Conservation (phyloP, 1,140 invertebrate species). For the Zaprionus camerounensis region DNA sequence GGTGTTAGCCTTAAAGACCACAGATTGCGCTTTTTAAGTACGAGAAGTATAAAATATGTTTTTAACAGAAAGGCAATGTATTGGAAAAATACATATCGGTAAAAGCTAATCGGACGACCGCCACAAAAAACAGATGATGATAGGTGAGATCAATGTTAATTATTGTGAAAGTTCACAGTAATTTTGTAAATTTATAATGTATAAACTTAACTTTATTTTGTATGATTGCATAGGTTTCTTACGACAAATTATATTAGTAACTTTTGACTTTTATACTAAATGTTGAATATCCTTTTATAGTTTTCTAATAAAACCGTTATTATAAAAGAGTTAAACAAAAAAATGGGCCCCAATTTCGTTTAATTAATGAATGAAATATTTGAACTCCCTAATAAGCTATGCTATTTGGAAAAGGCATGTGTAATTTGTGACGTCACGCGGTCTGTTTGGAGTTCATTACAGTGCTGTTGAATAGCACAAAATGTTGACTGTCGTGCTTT, state of each 20-base stretch:
- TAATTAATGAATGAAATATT: not conserved
- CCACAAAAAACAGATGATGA: not conserved
- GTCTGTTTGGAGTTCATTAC: not conserved
- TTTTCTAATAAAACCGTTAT: too few relatives aligned
- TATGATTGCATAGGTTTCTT: too few relatives aligned
- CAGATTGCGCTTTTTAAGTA: too few relatives aligned
- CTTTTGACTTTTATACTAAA: too few relatives aligned
- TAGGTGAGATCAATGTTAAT: not conserved
- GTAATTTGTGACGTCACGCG: conserved; percentile 32
- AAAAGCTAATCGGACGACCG: not conserved
- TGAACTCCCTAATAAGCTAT: not conserved
- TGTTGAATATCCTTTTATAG: too few relatives aligned
- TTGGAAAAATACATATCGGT: not conserved
- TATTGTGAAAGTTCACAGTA: not conserved
- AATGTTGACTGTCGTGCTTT: conserved; percentile 29
- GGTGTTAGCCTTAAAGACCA: too few relatives aligned
- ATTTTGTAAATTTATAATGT: not conserved
- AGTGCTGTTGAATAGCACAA: conserved; percentile 26
- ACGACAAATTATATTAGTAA: too few relatives aligned
- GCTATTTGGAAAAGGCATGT: not conserved
- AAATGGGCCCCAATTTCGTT: not conserved
- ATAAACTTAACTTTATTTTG: too few relatives aligned
- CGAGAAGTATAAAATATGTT: too few relatives aligned
- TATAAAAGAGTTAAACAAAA: too few relatives aligned
- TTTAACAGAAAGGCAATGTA: too few relatives aligned